Conservation (phyloP, 2,797 vertebrate species). For the Oreonectes daqikongensis region DNA sequence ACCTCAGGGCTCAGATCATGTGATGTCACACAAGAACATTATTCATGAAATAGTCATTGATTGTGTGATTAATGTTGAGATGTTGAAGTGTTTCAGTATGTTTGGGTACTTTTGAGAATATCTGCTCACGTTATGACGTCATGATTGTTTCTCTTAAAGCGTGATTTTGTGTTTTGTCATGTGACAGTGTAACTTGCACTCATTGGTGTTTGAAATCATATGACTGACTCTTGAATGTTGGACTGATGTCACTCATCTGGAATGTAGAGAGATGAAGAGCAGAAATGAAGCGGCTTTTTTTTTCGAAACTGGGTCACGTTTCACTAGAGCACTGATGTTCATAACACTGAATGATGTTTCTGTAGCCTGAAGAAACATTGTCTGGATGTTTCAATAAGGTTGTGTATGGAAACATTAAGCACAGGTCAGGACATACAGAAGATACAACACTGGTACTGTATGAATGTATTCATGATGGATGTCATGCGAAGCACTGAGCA, state of each 20-base stretch:
- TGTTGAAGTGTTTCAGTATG: too few species aligned
- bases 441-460: too few species aligned
- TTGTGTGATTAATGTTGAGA: too few species aligned
- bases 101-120: too few species aligned
- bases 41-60: conserved; percentile 23
- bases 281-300: not conserved
- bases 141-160: not conserved
- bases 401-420: not conserved
- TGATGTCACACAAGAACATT: conserved; percentile 59
- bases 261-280: not conserved
- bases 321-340: not conserved
- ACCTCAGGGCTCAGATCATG: conserved; percentile 74
- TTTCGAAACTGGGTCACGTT: not conserved
- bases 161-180: not conserved
- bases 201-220: not conserved
- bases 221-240: not conserved
- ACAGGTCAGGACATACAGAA: too few species aligned
- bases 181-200: not conserved
- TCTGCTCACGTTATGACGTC: too few species aligned
- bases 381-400: not conserved
- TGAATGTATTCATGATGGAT: too few species aligned
- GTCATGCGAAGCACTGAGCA: too few species aligned
- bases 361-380: conserved; percentile 8
- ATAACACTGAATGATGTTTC: not conserved
- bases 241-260: too few species aligned